Percentiles rank a stretch among this genome's conserved stretches.
Evolutionary conservation across 2,888 invertebrate species (phyloP).

Genomic region (Lottia scabra): DNA sequence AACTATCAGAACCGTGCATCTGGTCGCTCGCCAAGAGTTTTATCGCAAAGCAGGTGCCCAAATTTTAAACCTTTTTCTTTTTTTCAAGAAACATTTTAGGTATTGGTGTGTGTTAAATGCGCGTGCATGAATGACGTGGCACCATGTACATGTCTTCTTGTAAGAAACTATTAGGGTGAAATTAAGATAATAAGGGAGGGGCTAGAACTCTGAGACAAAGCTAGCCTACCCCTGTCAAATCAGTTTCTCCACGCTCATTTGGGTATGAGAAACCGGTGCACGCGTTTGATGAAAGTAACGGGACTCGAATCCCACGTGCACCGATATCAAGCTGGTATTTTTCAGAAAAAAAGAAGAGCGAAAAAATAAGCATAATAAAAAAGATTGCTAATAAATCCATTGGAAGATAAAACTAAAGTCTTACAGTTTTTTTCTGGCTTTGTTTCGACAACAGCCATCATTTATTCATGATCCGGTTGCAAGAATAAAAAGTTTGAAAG

Average conservation of each 20-base stretch:
- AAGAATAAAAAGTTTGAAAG: neutral
- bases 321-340: neutral
- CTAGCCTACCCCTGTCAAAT: neutral
- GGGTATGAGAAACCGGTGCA: neutral
- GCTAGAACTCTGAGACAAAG: neutral
- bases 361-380: neutral
- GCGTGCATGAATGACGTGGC: constrained; percentile 1
- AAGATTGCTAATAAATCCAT: too few relatives aligned
- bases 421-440: too few relatives aligned
- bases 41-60: constrained; percentile 16
- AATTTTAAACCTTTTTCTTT: constrained; percentile 9
- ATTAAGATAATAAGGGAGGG: neutral
- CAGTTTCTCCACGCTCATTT: neutral
- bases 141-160: neutral
- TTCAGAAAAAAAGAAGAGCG: neutral
- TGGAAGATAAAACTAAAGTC: too few relatives aligned
- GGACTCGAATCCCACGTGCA: neutral
- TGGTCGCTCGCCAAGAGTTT: constrained; percentile 11
- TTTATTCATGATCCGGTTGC: too few relatives aligned
- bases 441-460: too few relatives aligned
- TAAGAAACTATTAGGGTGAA: neutral
- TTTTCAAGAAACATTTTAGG: constrained; percentile 6
- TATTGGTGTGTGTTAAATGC: neutral
- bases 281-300: neutral
- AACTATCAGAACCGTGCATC: constrained; percentile 21